Conservation (phyloP, 2,113 vertebrate genomes). For the Myiopsitta monachus region DNA sequence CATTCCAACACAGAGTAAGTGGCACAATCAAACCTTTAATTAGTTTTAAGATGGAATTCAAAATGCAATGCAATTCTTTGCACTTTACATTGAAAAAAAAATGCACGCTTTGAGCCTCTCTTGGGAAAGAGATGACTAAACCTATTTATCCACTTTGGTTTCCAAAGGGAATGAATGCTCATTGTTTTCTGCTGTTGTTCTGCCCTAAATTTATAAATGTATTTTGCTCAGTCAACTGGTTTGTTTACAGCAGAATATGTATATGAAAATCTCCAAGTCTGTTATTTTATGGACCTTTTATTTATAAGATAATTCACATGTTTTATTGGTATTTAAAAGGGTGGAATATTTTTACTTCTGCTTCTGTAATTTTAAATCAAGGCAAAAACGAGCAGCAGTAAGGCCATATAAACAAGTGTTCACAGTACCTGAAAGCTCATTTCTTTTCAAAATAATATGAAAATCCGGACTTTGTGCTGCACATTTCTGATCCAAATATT, state of each 20-base stretch:
- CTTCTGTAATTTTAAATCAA: background rate
- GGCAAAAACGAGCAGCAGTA: background rate
- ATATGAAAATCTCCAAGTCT: background rate
- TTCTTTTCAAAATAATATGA: background rate
- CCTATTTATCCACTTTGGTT: constrained; percentile 55
- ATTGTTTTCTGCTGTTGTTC: constrained; percentile 26
- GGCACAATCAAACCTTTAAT: constrained; percentile 56
- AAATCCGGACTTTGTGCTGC: background rate
- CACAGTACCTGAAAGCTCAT: background rate
- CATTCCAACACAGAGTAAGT: constrained; percentile 12
- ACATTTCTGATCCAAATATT: background rate
- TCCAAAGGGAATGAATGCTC: background rate
- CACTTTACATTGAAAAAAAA: constrained; percentile 29
- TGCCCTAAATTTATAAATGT: constrained; percentile 30
- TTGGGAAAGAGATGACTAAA: constrained; percentile 47
- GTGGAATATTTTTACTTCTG: background rate
- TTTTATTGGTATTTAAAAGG: constrained; percentile 12
- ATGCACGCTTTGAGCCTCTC: background rate
- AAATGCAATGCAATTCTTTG: constrained; percentile 51
- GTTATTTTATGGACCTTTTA: background rate
- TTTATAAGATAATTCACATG: background rate
- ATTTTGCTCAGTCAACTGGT: background rate
- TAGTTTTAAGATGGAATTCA: constrained; percentile 53
- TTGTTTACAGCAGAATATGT: constrained; percentile 29
- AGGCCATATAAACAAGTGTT: background rate